Conservation (phyloP, 2,113 vertebrate genomes). For the Cebidichthys violaceus region DNA sequence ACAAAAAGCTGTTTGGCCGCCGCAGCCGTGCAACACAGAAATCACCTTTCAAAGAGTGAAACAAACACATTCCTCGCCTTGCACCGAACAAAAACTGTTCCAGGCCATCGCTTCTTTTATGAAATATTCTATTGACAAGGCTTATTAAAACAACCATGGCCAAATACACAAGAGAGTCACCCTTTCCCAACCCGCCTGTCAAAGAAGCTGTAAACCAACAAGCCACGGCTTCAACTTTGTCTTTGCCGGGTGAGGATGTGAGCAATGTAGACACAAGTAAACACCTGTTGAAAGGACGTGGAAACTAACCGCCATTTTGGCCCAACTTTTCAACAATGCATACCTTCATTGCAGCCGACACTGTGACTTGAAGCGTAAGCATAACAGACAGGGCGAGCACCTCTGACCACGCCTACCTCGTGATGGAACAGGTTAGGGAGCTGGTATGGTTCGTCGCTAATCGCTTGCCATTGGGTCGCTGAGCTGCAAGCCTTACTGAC, state of each 20-base stretch:
- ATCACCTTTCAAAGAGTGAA: slow-evolving; percentile 80
- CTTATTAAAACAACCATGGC: slow-evolving; percentile 79
- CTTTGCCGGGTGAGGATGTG: slow-evolving; percentile 67
- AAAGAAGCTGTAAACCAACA: slow-evolving; percentile 61
- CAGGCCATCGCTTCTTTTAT: slow-evolving; percentile 80
- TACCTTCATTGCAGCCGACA: slow-evolving; percentile 74
- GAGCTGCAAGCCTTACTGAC: slow-evolving; percentile 66
- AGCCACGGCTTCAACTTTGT: slow-evolving; percentile 61
- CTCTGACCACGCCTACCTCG: slow-evolving; percentile 58
- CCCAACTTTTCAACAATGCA: slow-evolving; percentile 77
- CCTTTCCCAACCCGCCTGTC: slow-evolving; percentile 63
- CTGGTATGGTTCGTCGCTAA: slow-evolving; percentile 76
- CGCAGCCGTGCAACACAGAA: slow-evolving; percentile 64
- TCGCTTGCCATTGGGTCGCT: slow-evolving; percentile 58
- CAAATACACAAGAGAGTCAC: slow-evolving; percentile 69
- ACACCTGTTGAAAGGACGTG: slow-evolving; percentile 81
- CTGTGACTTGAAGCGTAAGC: slow-evolving; percentile 55
- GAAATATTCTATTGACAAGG: slow-evolving; percentile 78
- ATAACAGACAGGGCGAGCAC: slow-evolving; percentile 54
- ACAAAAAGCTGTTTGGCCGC: slow-evolving; percentile 76
- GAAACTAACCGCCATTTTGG: slow-evolving; percentile 78
- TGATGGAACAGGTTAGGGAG: slow-evolving; percentile 78
- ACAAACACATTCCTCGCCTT: slow-evolving; percentile 78
- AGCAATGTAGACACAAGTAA: slow-evolving; percentile 76
- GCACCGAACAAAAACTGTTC: slow-evolving; percentile 81